Evolutionary conservation across 2,888 invertebrate genomes (phyloP).

Genomic region (Gasteruption jaculator): DNA sequence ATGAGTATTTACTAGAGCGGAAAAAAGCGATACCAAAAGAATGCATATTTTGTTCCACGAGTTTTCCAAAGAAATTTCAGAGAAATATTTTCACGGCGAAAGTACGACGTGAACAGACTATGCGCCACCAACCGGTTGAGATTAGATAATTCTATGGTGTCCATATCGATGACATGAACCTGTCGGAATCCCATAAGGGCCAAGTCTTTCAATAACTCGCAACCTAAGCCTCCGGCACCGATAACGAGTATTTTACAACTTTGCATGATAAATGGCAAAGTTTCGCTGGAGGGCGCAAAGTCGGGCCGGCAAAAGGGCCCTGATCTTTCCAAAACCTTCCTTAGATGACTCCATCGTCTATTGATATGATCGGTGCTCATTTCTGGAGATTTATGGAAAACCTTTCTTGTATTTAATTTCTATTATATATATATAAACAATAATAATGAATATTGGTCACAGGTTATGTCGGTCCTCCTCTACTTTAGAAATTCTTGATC

Average conservation of each 20-base stretch:
- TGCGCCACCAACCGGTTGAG: slow-evolving; percentile 67
- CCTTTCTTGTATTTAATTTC: no score
- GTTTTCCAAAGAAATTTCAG: background rate
- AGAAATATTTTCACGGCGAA: no score
- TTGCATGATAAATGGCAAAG: slow-evolving; percentile 77
- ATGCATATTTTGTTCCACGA: no score
- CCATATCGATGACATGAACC: slow-evolving; percentile 98
- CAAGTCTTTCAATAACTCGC: slow-evolving; percentile 94
- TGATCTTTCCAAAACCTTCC: slow-evolving; percentile 81
- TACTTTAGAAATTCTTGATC: no score
- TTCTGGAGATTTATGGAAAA: slow-evolving; percentile 11
- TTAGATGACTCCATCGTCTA: slow-evolving; percentile 77
- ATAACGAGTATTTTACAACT: slow-evolving; percentile 84
- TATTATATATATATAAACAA: no score
- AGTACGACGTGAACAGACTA: background rate
- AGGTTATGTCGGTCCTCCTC: no score
- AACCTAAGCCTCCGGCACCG: slow-evolving; percentile 97
- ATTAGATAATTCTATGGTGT: slow-evolving; percentile 97
- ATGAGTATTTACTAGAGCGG: no score
- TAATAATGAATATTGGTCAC: no score
- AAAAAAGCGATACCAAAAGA: no score
- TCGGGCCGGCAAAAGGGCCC: slow-evolving; percentile 93
- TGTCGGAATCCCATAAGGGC: slow-evolving; percentile 92
- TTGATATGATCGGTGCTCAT: slow-evolving; percentile 48
- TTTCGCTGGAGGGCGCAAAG: slow-evolving; percentile 83